A percentile compares a stretch with the other conserved stretches of the same genome.
Evolutionary conservation across 2,113 vertebrate species (phyloP).

Genomic region (Ellobius talpinus): DNA sequence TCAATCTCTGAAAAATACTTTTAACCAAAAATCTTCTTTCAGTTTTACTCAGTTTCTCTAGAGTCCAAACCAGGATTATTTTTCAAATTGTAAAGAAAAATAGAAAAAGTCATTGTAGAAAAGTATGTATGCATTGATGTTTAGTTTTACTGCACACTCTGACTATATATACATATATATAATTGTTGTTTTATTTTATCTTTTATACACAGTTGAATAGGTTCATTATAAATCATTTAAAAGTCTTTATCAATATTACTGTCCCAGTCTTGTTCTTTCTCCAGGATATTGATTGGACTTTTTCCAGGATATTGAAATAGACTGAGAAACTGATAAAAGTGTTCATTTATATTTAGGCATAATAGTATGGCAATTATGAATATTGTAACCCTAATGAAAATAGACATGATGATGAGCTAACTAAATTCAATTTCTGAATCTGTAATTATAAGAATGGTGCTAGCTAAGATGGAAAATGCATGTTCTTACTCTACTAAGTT

Average conservation of each 20-base stretch:
- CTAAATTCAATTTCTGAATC: neutral
- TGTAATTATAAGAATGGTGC: neutral
- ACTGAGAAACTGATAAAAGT: neutral
- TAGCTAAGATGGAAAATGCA: neutral
- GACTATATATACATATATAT: neutral
- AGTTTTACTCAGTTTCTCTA: neutral
- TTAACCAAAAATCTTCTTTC: neutral
- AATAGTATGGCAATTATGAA: neutral
- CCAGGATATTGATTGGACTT: neutral
- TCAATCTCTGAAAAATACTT: neutral
- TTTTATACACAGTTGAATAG: neutral
- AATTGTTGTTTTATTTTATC: neutral
- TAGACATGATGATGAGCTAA: neutral
- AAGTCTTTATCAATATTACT: neutral
- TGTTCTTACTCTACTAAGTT: neutral
- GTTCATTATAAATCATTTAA: constrained; percentile 10
- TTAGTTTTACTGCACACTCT: neutral
- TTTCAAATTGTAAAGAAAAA: neutral
- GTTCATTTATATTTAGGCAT: neutral
- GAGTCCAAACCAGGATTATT: neutral
- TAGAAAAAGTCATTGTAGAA: neutral
- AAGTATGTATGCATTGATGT: neutral
- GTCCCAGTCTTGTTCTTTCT: neutral
- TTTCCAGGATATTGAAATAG: neutral
- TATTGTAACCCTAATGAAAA: neutral